Percentiles rank a stretch among this genome's conserved stretches.
Evolutionary conservation across 2,888 invertebrate species (phyloP).

Genomic region (Zootermopsis nevadensis): DNA sequence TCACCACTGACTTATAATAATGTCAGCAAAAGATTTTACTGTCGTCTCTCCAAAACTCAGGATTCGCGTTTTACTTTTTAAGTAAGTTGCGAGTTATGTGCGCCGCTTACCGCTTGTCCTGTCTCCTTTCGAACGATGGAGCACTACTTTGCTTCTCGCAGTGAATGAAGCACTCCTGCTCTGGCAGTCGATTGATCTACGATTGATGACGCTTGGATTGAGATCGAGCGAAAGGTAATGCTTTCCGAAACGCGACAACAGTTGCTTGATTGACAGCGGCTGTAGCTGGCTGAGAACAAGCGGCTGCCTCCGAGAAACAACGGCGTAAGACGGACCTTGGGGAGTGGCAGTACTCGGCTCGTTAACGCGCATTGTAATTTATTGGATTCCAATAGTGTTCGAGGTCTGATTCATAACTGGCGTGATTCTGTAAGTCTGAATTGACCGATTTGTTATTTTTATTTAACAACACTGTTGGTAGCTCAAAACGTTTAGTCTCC

Average conservation of each 20-base stretch:
- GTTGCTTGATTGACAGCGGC: constrained; percentile 30
- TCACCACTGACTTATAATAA: too few species aligned
- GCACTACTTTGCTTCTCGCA: background rate
- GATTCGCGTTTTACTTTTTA: too few species aligned
- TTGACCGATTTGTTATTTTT: too few species aligned
- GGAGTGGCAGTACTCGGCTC: too few species aligned
- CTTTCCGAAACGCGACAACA: constrained; percentile 7
- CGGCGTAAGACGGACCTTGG: background rate
- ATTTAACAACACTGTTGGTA: too few species aligned
- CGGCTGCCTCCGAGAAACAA: background rate
- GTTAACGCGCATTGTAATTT: too few species aligned
- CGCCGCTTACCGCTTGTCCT: background rate
- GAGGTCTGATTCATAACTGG: too few species aligned
- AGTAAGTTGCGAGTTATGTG: background rate
- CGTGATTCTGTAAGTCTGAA: too few species aligned
- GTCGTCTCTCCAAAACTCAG: too few species aligned
- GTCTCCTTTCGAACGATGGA: background rate
- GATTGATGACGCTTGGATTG: constrained; percentile 28
- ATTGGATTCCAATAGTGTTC: too few species aligned
- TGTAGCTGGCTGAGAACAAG: background rate
- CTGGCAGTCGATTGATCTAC: constrained; percentile 26
- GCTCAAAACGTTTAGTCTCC: too few species aligned
- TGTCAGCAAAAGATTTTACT: too few species aligned
- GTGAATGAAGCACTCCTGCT: constrained; percentile 27
- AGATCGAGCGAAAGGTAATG: constrained; percentile 30